These are phyloP conservation scores for Sylvietta virens DNA, from an alignment of 2,113 vertebrate genomes.

Conservation along the genomic window DNA sequence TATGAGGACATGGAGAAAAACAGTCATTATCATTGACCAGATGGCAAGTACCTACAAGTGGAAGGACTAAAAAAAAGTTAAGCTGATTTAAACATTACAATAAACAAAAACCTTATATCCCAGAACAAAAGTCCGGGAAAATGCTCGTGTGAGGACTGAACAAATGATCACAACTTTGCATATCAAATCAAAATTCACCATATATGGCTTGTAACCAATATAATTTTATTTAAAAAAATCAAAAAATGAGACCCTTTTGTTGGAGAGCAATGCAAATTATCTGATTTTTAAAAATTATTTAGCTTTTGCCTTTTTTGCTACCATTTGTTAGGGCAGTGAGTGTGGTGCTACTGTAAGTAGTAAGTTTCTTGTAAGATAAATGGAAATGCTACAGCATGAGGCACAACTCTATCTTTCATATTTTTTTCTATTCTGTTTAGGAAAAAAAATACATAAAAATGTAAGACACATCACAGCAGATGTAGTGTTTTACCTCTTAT, in stretches of 20 bases:
- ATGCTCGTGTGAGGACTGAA: neutral
- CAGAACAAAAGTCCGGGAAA: neutral
- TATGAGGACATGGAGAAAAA: neutral
- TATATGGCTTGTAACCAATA: neutral
- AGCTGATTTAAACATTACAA: neutral
- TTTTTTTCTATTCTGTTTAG: neutral
- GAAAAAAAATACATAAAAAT: neutral
- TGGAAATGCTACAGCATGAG: neutral
- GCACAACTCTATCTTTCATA: neutral
- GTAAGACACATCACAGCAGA: neutral
- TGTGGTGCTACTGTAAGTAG: neutral
- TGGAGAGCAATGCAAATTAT: neutral
- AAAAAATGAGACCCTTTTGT: neutral
- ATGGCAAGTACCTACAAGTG: neutral
- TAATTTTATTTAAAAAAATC: no score
- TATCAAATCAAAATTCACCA: neutral
- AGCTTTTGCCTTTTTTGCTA: neutral
- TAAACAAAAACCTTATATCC: rapidly evolving
- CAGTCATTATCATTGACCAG: neutral
- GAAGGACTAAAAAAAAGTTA: neutral
- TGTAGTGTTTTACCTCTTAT: neutral
- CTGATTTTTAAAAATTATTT: neutral
- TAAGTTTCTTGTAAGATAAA: neutral
- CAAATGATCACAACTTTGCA: neutral
- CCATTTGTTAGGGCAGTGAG: neutral